Conservation (phyloP, 2,888 invertebrate genomes). For the Cryptocephalus moraei region DNA sequence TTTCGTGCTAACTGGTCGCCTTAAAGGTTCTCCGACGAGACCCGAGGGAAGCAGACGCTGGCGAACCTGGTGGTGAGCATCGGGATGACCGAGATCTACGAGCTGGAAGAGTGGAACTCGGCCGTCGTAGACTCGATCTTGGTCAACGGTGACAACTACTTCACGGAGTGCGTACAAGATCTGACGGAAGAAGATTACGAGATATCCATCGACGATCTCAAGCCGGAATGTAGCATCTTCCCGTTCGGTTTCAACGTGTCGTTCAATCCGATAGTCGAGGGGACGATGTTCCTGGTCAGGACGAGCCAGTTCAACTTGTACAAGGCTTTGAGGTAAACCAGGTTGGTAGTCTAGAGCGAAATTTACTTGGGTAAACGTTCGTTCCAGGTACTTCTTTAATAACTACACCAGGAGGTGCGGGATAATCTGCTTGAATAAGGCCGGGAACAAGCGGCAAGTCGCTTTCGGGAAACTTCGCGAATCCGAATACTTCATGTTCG, state of each 20-base stretch:
- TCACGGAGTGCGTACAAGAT: slow-evolving; percentile 39
- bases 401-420: slow-evolving; percentile 42
- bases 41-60: slow-evolving; percentile 52
- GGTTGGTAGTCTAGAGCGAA: background rate
- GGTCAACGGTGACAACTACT: slow-evolving; percentile 48
- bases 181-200: slow-evolving; percentile 46
- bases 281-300: slow-evolving; percentile 49
- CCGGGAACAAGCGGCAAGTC: slow-evolving; percentile 31
- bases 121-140: slow-evolving; percentile 53
- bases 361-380: background rate
- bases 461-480: slow-evolving; percentile 33
- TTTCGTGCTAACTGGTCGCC: background rate
- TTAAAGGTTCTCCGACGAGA: slow-evolving; percentile 38
- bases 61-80: slow-evolving; percentile 42
- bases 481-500: slow-evolving; percentile 56
- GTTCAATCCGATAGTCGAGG: slow-evolving; percentile 47
- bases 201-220: slow-evolving; percentile 46
- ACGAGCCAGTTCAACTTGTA: slow-evolving; percentile 51
- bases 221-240: slow-evolving; percentile 44
- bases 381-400: slow-evolving; percentile 43
- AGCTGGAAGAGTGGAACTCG: slow-evolving; percentile 52
- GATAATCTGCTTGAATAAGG: slow-evolving; percentile 44
- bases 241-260: slow-evolving; percentile 48
- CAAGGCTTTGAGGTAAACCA: slow-evolving; percentile 41
- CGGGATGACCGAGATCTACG: slow-evolving; percentile 49